Evolutionary conservation across 2,797 vertebrate genomes (phyloP).

Genomic region (Pseudomugil tenellus): DNA sequence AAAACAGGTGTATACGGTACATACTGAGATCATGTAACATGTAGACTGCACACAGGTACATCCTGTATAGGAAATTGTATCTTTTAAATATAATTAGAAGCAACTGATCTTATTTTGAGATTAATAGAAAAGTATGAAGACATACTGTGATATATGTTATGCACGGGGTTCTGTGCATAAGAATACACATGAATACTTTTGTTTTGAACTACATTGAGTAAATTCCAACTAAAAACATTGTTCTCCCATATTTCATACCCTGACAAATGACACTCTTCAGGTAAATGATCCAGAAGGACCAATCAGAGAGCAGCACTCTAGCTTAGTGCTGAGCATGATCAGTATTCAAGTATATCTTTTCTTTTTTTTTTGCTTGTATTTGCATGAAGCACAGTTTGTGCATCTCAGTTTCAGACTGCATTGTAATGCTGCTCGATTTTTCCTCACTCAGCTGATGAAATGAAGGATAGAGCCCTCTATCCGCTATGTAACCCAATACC

Average conservation of each 20-base stretch:
- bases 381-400: conserved; percentile 22
- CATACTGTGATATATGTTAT: too few species aligned
- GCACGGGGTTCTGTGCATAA: too few species aligned
- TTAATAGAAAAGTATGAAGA: too few species aligned
- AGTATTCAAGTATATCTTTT: conserved; percentile 23
- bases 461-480: conserved; percentile 60
- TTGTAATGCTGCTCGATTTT: conserved; percentile 45
- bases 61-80: not conserved
- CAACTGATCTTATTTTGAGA: not conserved
- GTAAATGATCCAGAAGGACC: not conserved
- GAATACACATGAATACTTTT: too few species aligned
- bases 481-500: conserved; percentile 65
- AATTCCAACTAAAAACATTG: too few species aligned
- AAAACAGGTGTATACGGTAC: not conserved
- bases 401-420: conserved; percentile 64
- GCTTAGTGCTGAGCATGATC: conserved; percentile 1
- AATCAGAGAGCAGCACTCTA: not conserved
- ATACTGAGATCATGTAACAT: not conserved
- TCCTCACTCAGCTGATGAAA: conserved; percentile 75
- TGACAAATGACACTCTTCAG: not conserved
- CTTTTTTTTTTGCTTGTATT: conserved; percentile 39
- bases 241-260: not conserved
- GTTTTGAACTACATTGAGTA: too few species aligned
- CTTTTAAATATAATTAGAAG: not conserved
- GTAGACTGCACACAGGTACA: not conserved